phyloP scores from a whole-genome alignment of 2,797 vertebrate genomes.

The Taeniopygia guttata region DNA sequence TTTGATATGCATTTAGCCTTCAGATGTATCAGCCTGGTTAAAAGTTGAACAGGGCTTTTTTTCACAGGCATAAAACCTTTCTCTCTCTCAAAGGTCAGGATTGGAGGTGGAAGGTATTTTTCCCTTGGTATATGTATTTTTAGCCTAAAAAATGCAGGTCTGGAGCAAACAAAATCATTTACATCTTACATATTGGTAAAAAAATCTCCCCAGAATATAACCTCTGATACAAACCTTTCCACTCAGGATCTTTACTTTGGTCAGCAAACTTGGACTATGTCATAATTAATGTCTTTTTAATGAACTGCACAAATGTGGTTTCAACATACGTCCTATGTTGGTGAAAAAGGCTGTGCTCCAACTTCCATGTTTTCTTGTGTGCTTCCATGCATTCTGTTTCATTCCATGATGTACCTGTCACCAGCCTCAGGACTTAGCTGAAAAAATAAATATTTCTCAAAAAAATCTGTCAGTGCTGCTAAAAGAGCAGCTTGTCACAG shows the following conservation, averaged over 20 bases:
- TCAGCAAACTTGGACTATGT: not conserved
- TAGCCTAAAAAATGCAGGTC: not conserved
- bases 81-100: not conserved
- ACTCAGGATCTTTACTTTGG: not conserved
- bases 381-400: constrained; percentile 1
- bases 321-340: not conserved
- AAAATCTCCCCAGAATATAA: not conserved
- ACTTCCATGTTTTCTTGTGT: not conserved
- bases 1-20: not conserved
- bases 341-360: not conserved
- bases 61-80: not conserved
- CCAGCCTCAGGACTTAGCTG: constrained; percentile 20
- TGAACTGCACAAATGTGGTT: not conserved
- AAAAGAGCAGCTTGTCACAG: constrained; percentile 52
- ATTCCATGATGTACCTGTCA: constrained; percentile 30
- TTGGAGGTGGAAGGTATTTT: not conserved
- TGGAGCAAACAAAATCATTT: not conserved
- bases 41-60: not conserved
- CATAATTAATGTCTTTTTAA: not conserved
- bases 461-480: not conserved
- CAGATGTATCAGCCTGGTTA: not conserved
- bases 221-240: not conserved
- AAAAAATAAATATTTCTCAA: constrained; percentile 49
- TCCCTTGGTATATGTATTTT: not conserved
- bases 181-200: not conserved